phyloP scores from a whole-genome alignment of 2,797 vertebrate species.

The Sphenodon punctatus region DNA sequence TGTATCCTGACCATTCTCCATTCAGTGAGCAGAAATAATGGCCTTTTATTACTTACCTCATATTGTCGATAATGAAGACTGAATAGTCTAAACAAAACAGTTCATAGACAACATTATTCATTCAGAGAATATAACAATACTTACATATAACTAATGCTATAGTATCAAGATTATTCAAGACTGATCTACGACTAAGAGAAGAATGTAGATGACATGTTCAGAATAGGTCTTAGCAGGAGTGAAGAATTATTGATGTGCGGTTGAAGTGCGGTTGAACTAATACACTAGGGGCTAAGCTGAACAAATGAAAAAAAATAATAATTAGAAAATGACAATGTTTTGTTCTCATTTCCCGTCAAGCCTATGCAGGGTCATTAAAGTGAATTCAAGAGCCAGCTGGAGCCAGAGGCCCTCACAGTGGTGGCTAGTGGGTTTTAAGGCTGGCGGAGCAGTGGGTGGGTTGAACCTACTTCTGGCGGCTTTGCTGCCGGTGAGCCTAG shows the following conservation, averaged over 20 bases:
- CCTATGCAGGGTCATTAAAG: too few species aligned
- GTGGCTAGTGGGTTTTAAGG: too few species aligned
- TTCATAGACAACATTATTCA: neutral
- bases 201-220: neutral
- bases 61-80: neutral
- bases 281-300: neutral
- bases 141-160: neutral
- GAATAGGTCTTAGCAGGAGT: neutral
- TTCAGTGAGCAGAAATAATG: neutral
- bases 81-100: accelerated
- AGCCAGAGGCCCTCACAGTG: too few species aligned
- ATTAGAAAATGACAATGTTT: too few species aligned
- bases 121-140: neutral
- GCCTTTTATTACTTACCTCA: neutral
- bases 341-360: too few species aligned
- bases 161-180: neutral
- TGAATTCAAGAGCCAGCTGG: too few species aligned
- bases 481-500: too few species aligned
- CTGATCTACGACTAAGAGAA: neutral
- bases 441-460: too few species aligned
- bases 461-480: too few species aligned
- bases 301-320: too few species aligned
- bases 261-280: neutral
- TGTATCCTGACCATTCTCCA: neutral
- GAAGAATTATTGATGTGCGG: neutral